phyloP scores from a whole-genome alignment of 2,797 vertebrate species.

The Pitangus sulphuratus region DNA sequence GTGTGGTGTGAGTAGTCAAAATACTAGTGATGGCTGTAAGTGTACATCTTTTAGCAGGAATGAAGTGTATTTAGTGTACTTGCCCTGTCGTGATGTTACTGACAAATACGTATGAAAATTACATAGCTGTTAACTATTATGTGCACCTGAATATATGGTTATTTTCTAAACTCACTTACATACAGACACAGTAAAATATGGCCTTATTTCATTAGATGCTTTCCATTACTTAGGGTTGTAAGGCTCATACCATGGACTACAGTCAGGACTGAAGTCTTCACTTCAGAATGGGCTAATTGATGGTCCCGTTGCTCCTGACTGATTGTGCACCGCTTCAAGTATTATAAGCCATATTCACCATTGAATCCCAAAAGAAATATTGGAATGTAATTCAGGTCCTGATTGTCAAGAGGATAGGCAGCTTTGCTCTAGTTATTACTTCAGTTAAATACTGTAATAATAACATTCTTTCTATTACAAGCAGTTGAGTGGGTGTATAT shows the following conservation, averaged over 20 bases:
- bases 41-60: background rate
- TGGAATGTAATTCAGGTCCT: background rate
- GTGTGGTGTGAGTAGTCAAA: background rate
- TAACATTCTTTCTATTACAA: slow-evolving; percentile 20
- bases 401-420: background rate
- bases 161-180: background rate
- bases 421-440: slow-evolving; percentile 19
- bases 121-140: background rate
- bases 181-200: background rate
- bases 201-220: background rate
- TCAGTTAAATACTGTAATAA: slow-evolving; percentile 35
- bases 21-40: background rate
- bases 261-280: background rate
- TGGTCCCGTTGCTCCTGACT: background rate
- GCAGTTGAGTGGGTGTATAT: slow-evolving; percentile 43
- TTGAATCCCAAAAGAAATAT: background rate
- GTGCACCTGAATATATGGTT: background rate
- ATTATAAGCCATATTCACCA: background rate
- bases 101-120: background rate
- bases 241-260: background rate
- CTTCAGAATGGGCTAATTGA: background rate
- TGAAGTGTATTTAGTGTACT: background rate
- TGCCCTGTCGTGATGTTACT: background rate
- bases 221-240: rapidly evolving
- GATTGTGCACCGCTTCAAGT: background rate